Evolutionary conservation across 2,113 vertebrate species (phyloP).

Genomic region (Syngnathoides biaculeatus): DNA sequence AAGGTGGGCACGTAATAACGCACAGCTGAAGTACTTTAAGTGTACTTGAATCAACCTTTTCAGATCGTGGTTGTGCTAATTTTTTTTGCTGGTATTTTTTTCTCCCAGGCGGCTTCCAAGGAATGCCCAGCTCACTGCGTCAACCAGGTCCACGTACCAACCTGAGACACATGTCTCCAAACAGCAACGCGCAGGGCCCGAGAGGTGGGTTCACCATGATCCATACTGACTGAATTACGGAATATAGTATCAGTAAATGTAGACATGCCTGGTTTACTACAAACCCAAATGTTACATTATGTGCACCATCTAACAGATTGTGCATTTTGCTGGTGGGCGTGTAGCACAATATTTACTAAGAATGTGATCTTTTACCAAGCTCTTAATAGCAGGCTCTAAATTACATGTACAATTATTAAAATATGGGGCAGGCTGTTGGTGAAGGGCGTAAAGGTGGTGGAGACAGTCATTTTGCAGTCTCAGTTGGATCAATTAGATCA

Average conservation of each 20-base stretch:
- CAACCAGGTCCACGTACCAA: conserved; percentile 89
- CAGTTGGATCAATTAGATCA: background rate
- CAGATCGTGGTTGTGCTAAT: background rate
- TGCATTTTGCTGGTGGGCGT: too few species aligned
- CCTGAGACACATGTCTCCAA: conserved; percentile 85
- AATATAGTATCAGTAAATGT: background rate
- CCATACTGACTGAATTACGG: background rate
- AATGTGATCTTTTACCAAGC: too few species aligned
- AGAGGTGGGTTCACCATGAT: conserved; percentile 72
- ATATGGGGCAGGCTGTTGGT: too few species aligned
- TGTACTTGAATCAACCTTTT: background rate
- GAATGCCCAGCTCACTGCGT: conserved; percentile 86
- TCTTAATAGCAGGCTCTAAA: too few species aligned
- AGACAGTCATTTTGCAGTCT: too few species aligned
- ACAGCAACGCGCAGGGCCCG: conserved; percentile 77
- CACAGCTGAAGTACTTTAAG: background rate
- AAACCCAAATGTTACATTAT: too few species aligned
- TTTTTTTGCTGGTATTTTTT: background rate
- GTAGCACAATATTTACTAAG: too few species aligned
- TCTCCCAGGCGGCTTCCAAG: conserved; percentile 81
- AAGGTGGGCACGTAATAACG: conserved; percentile 74
- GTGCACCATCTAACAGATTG: too few species aligned
- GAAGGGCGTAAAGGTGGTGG: too few species aligned
- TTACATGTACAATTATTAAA: too few species aligned
- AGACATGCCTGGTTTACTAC: background rate